Evolutionary conservation across 2,888 invertebrate genomes (phyloP).

Genomic region (Polyommatus iphigenia): DNA sequence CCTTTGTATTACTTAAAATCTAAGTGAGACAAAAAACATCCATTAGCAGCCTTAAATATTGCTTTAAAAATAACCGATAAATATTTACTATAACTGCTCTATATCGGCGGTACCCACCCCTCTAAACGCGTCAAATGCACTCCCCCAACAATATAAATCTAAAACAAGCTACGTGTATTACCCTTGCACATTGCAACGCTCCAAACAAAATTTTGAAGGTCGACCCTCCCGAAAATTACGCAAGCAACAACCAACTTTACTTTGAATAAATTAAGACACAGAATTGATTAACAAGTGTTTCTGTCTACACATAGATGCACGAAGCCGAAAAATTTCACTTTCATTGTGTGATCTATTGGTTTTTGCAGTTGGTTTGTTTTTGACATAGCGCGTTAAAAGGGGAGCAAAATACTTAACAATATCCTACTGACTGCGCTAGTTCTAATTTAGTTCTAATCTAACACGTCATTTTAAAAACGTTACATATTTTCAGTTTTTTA

Average conservation of each 20-base stretch:
- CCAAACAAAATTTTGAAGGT: slow-evolving; percentile 32
- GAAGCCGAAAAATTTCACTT: slow-evolving; percentile 19
- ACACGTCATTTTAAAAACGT: no score
- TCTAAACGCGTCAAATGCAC: slow-evolving; percentile 55
- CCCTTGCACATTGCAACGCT: slow-evolving; percentile 31
- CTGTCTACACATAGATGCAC: slow-evolving; percentile 14
- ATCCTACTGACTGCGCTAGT: not conserved
- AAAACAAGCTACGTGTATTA: slow-evolving; percentile 41
- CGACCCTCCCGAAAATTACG: slow-evolving; percentile 23
- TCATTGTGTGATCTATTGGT: slow-evolving; percentile 17
- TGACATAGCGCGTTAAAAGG: slow-evolving; percentile 3
- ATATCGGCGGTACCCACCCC: slow-evolving; percentile 39
- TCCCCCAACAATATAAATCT: slow-evolving; percentile 57
- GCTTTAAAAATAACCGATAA: slow-evolving; percentile 5
- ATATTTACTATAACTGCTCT: slow-evolving; percentile 22
- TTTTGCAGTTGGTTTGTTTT: slow-evolving; percentile 24
- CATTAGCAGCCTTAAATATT: not conserved
- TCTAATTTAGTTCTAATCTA: no score
- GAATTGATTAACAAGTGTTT: not conserved
- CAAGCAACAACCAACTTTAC: slow-evolving; percentile 4
- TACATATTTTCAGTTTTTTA: no score
- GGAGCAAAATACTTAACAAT: not conserved
- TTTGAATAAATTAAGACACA: not conserved
- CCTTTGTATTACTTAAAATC: not conserved
- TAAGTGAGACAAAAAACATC: not conserved